phyloP scores from a whole-genome alignment of 2,113 vertebrate species.

The Zootoca vivipara region DNA sequence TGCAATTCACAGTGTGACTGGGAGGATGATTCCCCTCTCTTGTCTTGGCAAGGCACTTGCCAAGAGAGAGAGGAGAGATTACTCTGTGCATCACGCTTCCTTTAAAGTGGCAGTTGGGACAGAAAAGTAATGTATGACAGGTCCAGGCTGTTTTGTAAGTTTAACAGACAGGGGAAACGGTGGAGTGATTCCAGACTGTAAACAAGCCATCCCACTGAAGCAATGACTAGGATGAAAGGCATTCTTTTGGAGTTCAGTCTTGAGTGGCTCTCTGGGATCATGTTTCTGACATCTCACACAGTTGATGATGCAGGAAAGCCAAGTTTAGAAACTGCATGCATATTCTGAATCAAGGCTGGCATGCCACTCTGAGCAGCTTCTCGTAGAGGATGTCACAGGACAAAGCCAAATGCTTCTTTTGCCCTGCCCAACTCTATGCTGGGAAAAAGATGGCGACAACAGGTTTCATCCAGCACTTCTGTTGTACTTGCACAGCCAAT shows the following conservation, averaged over 20 bases:
- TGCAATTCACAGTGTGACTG: not conserved
- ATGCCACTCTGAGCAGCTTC: slow-evolving; percentile 15
- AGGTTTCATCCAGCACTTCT: not conserved
- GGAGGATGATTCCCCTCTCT: not conserved
- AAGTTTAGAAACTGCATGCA: slow-evolving; percentile 18
- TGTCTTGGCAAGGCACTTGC: not conserved
- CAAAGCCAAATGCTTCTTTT: not conserved
- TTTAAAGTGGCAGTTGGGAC: slow-evolving; percentile 20
- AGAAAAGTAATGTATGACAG: slow-evolving; percentile 39
- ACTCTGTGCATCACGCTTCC: not conserved
- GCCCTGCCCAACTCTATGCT: not conserved
- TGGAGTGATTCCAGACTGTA: slow-evolving; percentile 51
- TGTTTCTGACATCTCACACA: slow-evolving; percentile 32
- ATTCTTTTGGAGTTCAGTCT: slow-evolving; percentile 47
- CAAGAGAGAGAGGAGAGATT: not conserved
- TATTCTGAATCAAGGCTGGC: not conserved
- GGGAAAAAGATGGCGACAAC: not conserved
- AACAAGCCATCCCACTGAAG: slow-evolving; percentile 24
- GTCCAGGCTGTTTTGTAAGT: slow-evolving; percentile 1
- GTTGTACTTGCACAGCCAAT: not conserved
- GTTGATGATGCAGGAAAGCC: slow-evolving; percentile 10
- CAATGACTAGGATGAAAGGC: not conserved
- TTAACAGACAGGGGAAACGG: slow-evolving; percentile 38
- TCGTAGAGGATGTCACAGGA: not conserved
- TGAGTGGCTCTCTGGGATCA: slow-evolving; percentile 35